These are phyloP conservation scores for Rhynchopsitta pachyrhyncha DNA, from an alignment of 2,113 vertebrate species.

Conservation along the genomic window DNA sequence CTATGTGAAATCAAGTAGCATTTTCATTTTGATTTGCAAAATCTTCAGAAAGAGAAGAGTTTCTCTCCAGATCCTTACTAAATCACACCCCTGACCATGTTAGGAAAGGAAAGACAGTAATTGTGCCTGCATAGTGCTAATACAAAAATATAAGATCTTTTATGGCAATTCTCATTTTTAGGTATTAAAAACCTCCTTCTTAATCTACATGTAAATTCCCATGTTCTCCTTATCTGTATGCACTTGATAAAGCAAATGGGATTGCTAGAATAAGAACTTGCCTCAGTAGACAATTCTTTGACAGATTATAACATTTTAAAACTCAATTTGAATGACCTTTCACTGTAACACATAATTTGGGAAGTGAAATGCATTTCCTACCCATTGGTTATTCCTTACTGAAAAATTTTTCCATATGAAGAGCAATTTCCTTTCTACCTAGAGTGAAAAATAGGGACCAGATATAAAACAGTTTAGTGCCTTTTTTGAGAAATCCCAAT, in stretches of 20 bases:
- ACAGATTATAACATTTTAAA: neutral
- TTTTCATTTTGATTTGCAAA: neutral
- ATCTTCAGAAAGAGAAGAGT: neutral
- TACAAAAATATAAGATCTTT: neutral
- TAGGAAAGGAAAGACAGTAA: neutral
- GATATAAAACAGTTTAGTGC: neutral
- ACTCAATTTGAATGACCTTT: neutral
- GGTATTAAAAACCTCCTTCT: neutral
- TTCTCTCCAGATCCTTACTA: neutral
- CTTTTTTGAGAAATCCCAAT: conserved; percentile 4
- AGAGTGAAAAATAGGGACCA: neutral
- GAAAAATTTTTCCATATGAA: neutral
- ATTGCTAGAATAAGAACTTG: neutral
- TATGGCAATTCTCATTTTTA: neutral
- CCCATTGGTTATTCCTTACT: neutral
- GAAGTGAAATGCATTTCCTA: neutral
- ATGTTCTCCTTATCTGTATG: neutral
- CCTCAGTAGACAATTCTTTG: neutral
- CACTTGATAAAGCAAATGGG: neutral
- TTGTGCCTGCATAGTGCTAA: neutral
- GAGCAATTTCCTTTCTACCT: neutral
- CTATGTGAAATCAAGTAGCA: neutral
- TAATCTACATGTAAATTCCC: neutral
- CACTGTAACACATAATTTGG: neutral
- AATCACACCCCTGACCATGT: neutral